Percentiles rank a stretch among this genome's conserved stretches.
Conservation (phyloP, 2,113 vertebrate species). For the Pyrgilauda ruficollis region DNA sequence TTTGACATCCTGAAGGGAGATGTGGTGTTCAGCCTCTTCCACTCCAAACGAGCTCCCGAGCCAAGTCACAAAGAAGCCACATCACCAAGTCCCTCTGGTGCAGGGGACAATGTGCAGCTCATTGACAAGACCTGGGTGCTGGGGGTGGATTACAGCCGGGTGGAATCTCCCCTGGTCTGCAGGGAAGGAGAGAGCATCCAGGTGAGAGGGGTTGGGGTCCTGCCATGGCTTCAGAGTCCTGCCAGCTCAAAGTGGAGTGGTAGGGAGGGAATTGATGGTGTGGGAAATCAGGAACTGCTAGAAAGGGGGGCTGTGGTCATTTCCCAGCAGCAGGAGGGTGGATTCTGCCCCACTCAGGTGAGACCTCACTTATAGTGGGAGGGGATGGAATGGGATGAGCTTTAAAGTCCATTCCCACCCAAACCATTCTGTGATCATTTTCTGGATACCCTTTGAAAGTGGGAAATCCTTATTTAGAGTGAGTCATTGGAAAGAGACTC, state of each 20-base stretch:
- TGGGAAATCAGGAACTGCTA: not conserved
- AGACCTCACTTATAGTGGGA: accelerated
- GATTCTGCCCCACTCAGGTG: not conserved
- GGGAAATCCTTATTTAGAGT: not conserved
- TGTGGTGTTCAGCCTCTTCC: constrained; percentile 82
- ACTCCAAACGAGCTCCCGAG: constrained; percentile 72
- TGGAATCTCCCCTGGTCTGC: constrained; percentile 79
- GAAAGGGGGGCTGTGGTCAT: not conserved
- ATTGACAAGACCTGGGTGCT: constrained; percentile 72
- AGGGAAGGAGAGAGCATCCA: constrained; percentile 85
- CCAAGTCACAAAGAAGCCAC: constrained; percentile 26
- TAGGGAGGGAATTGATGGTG: not conserved
- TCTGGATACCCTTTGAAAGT: not conserved
- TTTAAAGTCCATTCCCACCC: not conserved
- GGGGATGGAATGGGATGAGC: not conserved
- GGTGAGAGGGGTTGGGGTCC: constrained; percentile 50
- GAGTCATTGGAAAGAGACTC: not conserved
- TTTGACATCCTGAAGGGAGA: constrained; percentile 84
- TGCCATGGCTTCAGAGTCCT: not conserved
- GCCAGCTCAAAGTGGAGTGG: not conserved
- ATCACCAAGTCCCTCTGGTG: not conserved
- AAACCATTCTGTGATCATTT: not conserved
- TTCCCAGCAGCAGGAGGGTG: not conserved
- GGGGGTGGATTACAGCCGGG: constrained; percentile 75
- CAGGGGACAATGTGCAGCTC: constrained; percentile 67